A percentile compares a stretch with the other conserved stretches of the same genome.
Conservation (phyloP, 2,797 vertebrate genomes). For the Molossus molossus region DNA sequence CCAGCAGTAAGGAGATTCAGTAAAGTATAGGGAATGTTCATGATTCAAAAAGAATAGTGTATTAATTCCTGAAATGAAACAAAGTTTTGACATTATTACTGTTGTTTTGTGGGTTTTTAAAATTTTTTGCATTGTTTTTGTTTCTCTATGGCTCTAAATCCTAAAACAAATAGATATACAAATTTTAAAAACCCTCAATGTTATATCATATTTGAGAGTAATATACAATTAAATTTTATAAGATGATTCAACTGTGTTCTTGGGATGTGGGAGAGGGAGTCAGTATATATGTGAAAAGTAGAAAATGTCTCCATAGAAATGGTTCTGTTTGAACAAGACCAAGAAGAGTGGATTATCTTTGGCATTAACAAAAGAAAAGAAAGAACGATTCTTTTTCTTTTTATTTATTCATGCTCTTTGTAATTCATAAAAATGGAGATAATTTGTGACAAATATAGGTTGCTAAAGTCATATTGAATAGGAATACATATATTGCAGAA, state of each 20-base stretch:
- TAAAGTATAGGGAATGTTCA: not conserved
- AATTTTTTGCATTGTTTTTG: not conserved
- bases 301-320: not conserved
- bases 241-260: not conserved
- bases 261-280: not conserved
- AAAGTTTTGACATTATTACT: not conserved
- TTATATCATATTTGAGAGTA: not conserved
- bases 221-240: not conserved
- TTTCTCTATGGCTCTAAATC: conserved; percentile 14
- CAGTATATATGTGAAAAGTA: not conserved
- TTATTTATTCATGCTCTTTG: not conserved
- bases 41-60: not conserved
- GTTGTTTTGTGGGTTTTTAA: not conserved
- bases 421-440: not conserved
- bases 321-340: not conserved
- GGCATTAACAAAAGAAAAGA: not conserved
- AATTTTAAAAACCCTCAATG: not conserved
- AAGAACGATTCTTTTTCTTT: not conserved
- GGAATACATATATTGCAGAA: not conserved
- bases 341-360: not conserved
- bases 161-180: not conserved
- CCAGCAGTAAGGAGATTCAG: not conserved
- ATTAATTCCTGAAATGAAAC: not conserved
- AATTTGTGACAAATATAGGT: conserved; percentile 5
- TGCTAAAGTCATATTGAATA: not conserved